Evolutionary conservation across 1,140 invertebrate species (phyloP), one percentile per base, ranked within the genome.

Genomic region (Chionoecetes opilio): DNA sequence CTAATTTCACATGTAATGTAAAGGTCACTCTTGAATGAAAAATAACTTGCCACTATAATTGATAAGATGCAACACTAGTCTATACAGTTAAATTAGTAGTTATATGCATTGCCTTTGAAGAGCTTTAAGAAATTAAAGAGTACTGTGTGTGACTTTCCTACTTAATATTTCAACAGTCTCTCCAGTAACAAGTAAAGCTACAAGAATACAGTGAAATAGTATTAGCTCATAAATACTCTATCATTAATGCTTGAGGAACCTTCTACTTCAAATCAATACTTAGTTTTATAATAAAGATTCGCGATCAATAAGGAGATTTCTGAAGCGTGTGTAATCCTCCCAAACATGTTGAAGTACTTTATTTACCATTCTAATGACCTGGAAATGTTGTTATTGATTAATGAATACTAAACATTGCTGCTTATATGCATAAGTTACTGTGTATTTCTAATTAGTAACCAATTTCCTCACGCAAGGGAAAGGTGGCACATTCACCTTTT

Each of bases 51-150:
- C 89, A 91, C 34, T 91, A 75, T 75, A 91, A 75, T 75, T 34
- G 26, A 53, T 90, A 35, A 53, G 53, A 90, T 75, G 46, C 34
- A 34, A 91, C 63, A 34, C 89, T 91, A 91, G 89, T 91, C 46
- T 75, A 91, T 91, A 88, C 35, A 91, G n/a, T 34, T 75, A 75
- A 34, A 75, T 31, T 91, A 75, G 46, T 91, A 91, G 89, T 46
- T 53, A 91, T 53, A 75, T 91, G 88, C 88, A 90, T 90, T 90
- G 88, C 88, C 88, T 90, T 29, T 46, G 38, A 91, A 75, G 41
- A 75, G 89, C 53, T 91, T 53, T 91, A 91, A 91, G 26, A 75
- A 91, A 91, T 29, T 75, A 75, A 35, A 75, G 89, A 34, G 46
- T 26, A 29, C 35, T 91, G 37, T 53, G 35, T 91, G 31, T 75